Evolutionary conservation across 2,888 invertebrate genomes (phyloP).

Genomic region (Nemurella pictetii): DNA sequence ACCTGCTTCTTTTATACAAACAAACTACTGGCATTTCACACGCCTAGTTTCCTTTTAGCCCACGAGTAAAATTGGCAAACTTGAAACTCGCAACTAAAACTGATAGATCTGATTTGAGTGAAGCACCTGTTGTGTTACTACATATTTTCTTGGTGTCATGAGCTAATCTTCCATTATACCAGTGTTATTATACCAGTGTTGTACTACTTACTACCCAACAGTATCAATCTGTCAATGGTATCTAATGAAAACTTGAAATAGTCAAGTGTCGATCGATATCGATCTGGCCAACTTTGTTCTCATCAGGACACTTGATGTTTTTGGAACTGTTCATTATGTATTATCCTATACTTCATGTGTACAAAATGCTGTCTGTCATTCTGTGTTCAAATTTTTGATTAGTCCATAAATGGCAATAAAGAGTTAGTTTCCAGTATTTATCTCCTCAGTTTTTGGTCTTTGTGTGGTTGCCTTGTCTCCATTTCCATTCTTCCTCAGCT

Average conservation of each 20-base stretch:
- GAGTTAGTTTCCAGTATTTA: conserved; percentile 53
- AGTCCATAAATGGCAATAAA: conserved; percentile 53
- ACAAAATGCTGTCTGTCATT: conserved; percentile 38
- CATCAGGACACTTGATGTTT: background rate
- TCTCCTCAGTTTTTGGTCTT: background rate
- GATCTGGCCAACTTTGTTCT: background rate
- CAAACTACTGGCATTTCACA: conserved; percentile 31
- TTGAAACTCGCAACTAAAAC: background rate
- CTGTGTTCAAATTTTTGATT: conserved; percentile 39
- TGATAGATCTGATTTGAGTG: background rate
- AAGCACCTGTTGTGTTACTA: background rate
- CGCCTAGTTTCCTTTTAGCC: conserved; percentile 27
- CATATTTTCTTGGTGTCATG: background rate
- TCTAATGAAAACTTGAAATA: background rate
- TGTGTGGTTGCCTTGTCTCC: conserved; percentile 30
- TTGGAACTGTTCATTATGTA: conserved; percentile 1
- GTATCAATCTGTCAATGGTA: background rate
- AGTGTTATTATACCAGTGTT: too few relatives aligned
- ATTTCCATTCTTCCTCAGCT: conserved; percentile 8
- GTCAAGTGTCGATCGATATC: background rate
- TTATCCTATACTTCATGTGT: conserved; percentile 34
- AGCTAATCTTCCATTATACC: background rate
- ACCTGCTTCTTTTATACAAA: conserved; percentile 39
- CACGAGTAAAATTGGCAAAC: conserved; percentile 7
- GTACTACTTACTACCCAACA: background rate